Evolutionary conservation across 2,113 vertebrate genomes (phyloP), one percentile per base, ranked within the genome.

Genomic region (Protobothrops mucrosquamatus): DNA sequence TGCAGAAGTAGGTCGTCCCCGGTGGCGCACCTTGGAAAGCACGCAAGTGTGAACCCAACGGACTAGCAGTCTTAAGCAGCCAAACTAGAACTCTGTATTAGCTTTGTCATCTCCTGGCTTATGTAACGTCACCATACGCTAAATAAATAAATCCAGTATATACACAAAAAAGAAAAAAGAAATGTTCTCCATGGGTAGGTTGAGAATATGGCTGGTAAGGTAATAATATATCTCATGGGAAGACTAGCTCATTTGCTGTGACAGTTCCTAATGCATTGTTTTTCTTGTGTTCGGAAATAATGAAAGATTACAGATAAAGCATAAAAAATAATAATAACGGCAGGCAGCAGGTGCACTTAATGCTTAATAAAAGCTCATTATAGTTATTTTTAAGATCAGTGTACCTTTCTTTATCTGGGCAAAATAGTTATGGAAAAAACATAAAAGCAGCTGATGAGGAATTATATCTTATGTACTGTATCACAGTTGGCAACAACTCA

Each of bases 331-430:
- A 51, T 9, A 51, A 96, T 94, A 96, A 96, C 94, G 95, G 92
- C 95, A 74, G 97, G 94, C 91, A 96, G 93, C 93, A 96, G 92
- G 95, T 96, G 93, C 89, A 95, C 96, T 96, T 97, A 95, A 94
- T 95, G 94, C 92, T 96, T 95, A 95, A 96, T 93, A 92, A 88
- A 93, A 94, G 96, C 95, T 93, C 34, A 69, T 90, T 81, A 24
- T 22, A 46, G 91, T 46, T 96, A 91, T 94, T 97, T 95, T 94
- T 93, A 97, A 97, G 96, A 96, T 94, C 64, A 69, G 4, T n/a
- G 61, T 92, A 91, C 86, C 86, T 85, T 95, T 93, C 94, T 97
- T 95, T 93, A 85, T 89, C 90, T 0, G 23, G 95, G 96, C 96
- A 97, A 97, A 81, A 95, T 93, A 86, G 94, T 94, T 96, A 95